Evolutionary conservation across 1,140 invertebrate genomes (phyloP).

Genomic region (Macrobrachium nipponense): DNA sequence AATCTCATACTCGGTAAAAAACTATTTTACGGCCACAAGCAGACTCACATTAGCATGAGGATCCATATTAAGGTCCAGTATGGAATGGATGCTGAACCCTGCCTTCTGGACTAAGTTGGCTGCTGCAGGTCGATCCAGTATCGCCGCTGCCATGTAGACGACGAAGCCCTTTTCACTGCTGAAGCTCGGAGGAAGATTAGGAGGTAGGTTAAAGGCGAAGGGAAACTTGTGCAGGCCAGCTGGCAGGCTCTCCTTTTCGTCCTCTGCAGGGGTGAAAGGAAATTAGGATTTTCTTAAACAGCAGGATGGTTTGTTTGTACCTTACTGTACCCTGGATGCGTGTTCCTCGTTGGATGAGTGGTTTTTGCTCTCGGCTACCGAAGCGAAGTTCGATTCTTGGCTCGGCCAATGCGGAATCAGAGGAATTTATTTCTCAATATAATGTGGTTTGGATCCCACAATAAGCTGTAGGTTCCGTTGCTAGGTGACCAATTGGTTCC

Average conservation of each 20-base stretch:
- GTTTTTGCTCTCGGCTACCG: no score
- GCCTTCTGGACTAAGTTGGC: conserved; percentile 62
- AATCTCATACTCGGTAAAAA: not conserved
- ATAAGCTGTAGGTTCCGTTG: no score
- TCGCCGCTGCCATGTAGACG: conserved; percentile 69
- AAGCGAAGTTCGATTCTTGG: no score
- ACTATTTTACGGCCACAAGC: not conserved
- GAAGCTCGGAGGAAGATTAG: conserved; percentile 71
- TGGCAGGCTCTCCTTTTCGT: conserved; percentile 65
- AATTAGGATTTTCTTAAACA: no score
- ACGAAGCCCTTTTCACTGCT: conserved; percentile 70
- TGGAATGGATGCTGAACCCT: conserved; percentile 65
- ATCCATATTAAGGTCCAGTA: conserved; percentile 66
- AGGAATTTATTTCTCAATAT: no score
- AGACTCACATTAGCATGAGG: conserved; percentile 63
- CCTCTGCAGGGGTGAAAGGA: conserved; percentile 55
- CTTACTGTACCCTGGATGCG: not conserved
- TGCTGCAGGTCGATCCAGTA: conserved; percentile 68
- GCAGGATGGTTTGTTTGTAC: not conserved
- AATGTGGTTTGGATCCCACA: no score
- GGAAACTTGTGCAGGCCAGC: conserved; percentile 70
- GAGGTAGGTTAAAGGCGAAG: conserved; percentile 70
- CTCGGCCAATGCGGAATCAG: no score
- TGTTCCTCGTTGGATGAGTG: no score
- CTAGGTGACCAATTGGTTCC: no score